These are phyloP conservation scores for Girardia tigrina DNA, from an alignment of 2,888 invertebrate species.

Conservation along the genomic window DNA sequence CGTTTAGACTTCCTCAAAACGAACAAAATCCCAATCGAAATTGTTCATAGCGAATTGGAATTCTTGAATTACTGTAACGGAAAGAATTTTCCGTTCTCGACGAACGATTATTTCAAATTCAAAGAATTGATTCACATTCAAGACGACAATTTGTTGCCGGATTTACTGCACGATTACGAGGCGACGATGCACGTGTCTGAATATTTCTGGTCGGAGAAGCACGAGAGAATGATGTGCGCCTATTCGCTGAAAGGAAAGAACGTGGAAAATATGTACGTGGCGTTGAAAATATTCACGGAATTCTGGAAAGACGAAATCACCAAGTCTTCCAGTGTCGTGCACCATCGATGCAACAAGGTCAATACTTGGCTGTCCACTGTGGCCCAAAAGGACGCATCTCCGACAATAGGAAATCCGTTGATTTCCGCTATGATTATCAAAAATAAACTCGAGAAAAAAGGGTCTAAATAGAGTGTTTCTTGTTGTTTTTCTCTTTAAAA, in stretches of 20 bases:
- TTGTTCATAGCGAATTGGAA: not conserved
- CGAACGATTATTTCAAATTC: not conserved
- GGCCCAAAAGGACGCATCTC: not conserved
- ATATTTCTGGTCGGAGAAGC: slow-evolving; percentile 11
- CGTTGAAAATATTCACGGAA: not conserved
- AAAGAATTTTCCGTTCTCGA: not conserved
- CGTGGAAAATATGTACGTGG: not conserved
- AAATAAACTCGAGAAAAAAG: too few relatives aligned
- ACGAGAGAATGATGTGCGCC: not conserved
- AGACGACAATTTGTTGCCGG: not conserved
- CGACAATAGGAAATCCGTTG: not conserved
- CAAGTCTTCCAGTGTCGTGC: not conserved
- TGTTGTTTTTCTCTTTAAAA: too few relatives aligned
- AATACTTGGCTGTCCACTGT: not conserved
- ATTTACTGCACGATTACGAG: not conserved
- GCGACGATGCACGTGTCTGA: not conserved
- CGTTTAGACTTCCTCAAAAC: slow-evolving; percentile 10
- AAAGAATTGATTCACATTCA: not conserved
- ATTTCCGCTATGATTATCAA: too few relatives aligned
- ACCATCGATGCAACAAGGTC: not conserved
- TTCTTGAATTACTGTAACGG: not conserved
- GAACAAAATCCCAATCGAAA: not conserved
- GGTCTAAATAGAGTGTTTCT: too few relatives aligned
- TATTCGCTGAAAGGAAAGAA: not conserved
- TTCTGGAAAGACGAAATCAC: not conserved